Conservation (phyloP, 1,140 invertebrate genomes). For the Chrysoperla carnea region DNA sequence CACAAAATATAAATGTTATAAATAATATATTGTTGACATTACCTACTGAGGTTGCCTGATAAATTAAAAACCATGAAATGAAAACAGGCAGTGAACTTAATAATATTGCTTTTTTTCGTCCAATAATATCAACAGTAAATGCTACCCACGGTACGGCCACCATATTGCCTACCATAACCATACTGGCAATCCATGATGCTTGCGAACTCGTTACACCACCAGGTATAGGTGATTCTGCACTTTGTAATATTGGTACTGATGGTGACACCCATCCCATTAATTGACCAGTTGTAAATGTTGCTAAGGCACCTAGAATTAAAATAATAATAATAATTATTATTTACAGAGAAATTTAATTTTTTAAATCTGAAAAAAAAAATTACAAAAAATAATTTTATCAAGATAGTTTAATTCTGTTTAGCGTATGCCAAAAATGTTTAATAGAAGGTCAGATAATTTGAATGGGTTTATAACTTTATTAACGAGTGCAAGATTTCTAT, state of each 20-base stretch:
- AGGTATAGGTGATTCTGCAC: conserved; percentile 15
- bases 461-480: too few species aligned
- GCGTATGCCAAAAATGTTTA: too few species aligned
- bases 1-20: too few species aligned
- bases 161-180: not conserved
- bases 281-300: conserved; percentile 22
- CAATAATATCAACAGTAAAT: conserved; percentile 7
- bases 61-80: not conserved
- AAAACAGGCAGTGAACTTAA: conserved; percentile 14
- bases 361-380: too few species aligned
- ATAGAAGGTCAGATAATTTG: too few species aligned
- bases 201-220: not conserved
- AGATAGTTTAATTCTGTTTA: too few species aligned
- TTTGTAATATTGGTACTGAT: conserved; percentile 18
- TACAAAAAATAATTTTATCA: too few species aligned
- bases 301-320: conserved; percentile 18
- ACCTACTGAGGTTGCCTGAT: not conserved
- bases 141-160: not conserved
- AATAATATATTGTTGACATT: not conserved
- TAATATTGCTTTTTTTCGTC: conserved; percentile 13
- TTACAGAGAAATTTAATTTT: too few species aligned
- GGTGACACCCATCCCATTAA: conserved; percentile 25
- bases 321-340: too few species aligned
- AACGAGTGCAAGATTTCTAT: too few species aligned
- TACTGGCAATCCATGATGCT: not conserved